Conservation (phyloP, 64 coral and sea anemone genomes). For the Astreopora myriophthalma region DNA sequence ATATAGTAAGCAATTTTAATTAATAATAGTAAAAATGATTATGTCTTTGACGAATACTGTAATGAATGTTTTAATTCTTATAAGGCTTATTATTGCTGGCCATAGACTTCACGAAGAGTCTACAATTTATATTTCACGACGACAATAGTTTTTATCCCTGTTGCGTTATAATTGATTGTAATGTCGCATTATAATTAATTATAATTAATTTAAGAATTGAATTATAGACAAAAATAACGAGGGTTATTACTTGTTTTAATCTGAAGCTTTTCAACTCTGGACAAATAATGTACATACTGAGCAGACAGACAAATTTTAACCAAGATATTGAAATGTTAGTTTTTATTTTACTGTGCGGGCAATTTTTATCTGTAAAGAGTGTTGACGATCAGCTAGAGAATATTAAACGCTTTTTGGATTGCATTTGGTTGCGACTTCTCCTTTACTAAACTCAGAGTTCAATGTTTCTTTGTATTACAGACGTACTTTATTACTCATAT, state of each 20-base stretch:
- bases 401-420: background rate
- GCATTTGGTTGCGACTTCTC: background rate
- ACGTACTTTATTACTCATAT: too few species aligned
- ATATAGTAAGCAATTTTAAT: background rate
- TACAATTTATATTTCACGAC: too few species aligned
- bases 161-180: too few species aligned
- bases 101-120: too few species aligned
- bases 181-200: too few species aligned
- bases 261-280: too few species aligned
- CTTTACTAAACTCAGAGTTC: background rate
- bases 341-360: conserved; percentile 23
- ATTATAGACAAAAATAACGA: too few species aligned
- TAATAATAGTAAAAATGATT: background rate
- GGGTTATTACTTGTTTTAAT: too few species aligned
- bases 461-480: too few species aligned
- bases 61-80: background rate
- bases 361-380: background rate
- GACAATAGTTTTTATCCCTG: background rate
- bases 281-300: background rate
- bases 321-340: background rate
- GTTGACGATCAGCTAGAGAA: background rate
- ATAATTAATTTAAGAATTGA: too few species aligned
- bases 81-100: background rate
- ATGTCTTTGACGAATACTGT: background rate
- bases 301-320: background rate